Percentiles rank a stretch among this genome's conserved stretches.
Conservation (phyloP, 2,797 vertebrate genomes). For the Philypnodon macrostomus region DNA sequence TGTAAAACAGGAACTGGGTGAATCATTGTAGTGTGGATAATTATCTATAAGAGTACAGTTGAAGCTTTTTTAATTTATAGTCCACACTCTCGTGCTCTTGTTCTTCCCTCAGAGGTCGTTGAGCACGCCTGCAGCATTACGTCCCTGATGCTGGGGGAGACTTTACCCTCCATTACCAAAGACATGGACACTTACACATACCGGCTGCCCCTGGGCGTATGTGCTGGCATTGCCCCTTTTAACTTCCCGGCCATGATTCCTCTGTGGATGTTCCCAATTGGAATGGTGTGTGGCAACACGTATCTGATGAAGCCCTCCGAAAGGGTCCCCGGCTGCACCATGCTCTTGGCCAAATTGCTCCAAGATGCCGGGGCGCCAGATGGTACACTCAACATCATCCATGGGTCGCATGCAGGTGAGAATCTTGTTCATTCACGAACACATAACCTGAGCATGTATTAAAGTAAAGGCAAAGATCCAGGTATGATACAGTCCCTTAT, state of each 20-base stretch:
- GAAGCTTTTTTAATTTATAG: background rate
- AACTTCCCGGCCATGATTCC: conserved; percentile 99
- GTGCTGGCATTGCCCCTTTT: conserved; percentile 93
- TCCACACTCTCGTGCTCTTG: conserved; percentile 10
- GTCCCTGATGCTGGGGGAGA: conserved; percentile 95
- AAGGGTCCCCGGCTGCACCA: conserved; percentile 90
- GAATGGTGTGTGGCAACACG: conserved; percentile 96
- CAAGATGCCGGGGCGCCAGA: conserved; percentile 93
- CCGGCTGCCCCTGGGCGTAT: conserved; percentile 90
- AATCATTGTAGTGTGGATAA: conserved; percentile 2
- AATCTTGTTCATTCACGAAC: conserved; percentile 9
- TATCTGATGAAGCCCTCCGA: conserved; percentile 97
- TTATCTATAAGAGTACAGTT: background rate
- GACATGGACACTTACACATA: conserved; percentile 97
- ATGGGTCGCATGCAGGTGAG: conserved; percentile 90
- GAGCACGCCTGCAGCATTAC: conserved; percentile 95
- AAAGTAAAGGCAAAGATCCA: conserved; percentile 17
- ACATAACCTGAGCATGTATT: conserved; percentile 8
- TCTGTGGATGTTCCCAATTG: conserved; percentile 97
- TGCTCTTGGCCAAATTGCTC: conserved; percentile 90
- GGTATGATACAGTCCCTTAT: conserved; percentile 24
- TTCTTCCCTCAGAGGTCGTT: conserved; percentile 87
- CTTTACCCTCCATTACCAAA: conserved; percentile 92
- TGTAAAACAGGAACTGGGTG: background rate
- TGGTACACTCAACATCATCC: conserved; percentile 93